phyloP scores from a whole-genome alignment of 2,113 vertebrate species.

The Upupa epops region DNA sequence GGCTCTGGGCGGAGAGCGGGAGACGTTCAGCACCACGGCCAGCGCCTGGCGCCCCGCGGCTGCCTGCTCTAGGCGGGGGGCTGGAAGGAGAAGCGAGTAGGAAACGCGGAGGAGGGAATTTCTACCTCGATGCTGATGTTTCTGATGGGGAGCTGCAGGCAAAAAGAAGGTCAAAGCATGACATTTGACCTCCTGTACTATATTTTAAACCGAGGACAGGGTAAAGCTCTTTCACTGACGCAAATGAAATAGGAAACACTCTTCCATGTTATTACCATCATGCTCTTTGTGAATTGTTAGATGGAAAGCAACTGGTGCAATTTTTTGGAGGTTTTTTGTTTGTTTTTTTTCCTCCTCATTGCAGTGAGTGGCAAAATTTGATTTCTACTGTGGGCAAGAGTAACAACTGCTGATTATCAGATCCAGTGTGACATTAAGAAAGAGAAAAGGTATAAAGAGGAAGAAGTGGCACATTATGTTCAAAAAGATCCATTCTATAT shows the following conservation, averaged over 20 bases:
- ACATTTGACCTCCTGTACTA: not conserved
- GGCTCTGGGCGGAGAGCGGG: not conserved
- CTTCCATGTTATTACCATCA: fast-evolving
- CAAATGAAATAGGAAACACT: fast-evolving
- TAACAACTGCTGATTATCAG: not conserved
- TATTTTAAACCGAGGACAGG: not conserved
- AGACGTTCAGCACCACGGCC: slow-evolving; percentile 60
- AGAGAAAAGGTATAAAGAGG: not conserved
- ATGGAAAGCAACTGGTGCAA: not conserved
- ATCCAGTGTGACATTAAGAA: slow-evolving; percentile 3
- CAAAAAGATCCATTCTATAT: slow-evolving; percentile 82
- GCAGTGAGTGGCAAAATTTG: not conserved
- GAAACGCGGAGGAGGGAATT: no score
- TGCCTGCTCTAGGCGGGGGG: not conserved
- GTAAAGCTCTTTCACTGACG: not conserved
- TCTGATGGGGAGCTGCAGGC: not conserved
- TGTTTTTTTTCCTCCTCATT: not conserved
- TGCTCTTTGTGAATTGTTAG: not conserved
- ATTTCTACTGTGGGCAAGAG: not conserved
- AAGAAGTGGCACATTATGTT: slow-evolving; percentile 76
- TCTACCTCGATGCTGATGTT: fast-evolving
- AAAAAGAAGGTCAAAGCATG: not conserved
- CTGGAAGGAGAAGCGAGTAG: not conserved
- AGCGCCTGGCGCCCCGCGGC: not conserved
- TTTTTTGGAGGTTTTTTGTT: no score